phyloP scores from a whole-genome alignment of 1,140 invertebrate species.

The Drosophila fuyamai region DNA sequence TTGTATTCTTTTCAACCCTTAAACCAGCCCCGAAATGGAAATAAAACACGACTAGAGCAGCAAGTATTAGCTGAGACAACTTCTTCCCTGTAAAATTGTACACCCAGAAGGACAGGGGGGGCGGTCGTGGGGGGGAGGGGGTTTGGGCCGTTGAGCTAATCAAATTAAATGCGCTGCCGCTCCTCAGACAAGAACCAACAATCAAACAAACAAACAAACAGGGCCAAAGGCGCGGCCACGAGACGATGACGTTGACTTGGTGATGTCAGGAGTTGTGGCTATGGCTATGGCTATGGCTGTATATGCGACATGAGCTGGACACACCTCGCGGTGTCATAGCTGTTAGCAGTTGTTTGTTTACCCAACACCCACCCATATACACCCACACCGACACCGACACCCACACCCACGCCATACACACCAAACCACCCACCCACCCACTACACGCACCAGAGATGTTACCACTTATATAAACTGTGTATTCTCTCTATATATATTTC shows the following conservation, averaged over 20 bases:
- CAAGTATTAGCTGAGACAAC: constrained; percentile 55
- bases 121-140: not conserved
- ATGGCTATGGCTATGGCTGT: constrained; percentile 8
- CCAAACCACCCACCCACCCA: constrained; percentile 19
- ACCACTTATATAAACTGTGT: constrained; percentile 60
- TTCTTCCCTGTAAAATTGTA: constrained; percentile 11
- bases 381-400: constrained; percentile 18
- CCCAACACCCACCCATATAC: constrained; percentile 43
- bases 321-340: constrained; percentile 70
- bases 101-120: not conserved
- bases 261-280: constrained; percentile 64
- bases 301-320: constrained; percentile 47
- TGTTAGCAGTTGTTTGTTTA: constrained; percentile 70
- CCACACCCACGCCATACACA: constrained; percentile 27
- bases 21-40: constrained; percentile 8
- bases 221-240: constrained; percentile 68
- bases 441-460: constrained; percentile 30
- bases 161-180: constrained; percentile 79
- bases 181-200: constrained; percentile 41
- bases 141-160: constrained; percentile 64
- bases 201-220: constrained; percentile 21
- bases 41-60: constrained; percentile 74
- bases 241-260: constrained; percentile 31
- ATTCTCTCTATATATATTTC: constrained; percentile 48
- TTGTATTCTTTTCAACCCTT: constrained; percentile 5